These are phyloP conservation scores for Crematogaster levior DNA, from an alignment of 2,888 invertebrate genomes.

Conservation along the genomic window DNA sequence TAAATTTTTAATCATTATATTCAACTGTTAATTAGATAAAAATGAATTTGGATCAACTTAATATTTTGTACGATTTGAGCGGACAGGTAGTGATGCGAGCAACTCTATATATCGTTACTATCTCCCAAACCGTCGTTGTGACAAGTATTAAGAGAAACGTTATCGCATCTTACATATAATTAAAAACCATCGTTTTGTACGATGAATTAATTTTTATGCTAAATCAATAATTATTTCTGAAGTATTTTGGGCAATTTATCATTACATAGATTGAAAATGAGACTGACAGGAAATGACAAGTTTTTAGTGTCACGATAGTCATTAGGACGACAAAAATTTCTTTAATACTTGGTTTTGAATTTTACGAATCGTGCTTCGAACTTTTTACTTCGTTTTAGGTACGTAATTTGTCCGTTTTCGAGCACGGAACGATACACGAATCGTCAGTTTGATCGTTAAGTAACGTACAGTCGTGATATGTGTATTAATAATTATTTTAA, in stretches of 20 bases:
- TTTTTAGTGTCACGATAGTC: background rate
- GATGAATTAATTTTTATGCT: background rate
- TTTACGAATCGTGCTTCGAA: background rate
- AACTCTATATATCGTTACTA: background rate
- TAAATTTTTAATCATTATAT: too few species aligned
- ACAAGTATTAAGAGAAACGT: background rate
- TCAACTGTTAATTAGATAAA: too few species aligned
- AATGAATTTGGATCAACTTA: too few species aligned
- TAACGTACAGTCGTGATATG: background rate
- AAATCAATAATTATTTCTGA: background rate
- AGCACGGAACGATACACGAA: background rate
- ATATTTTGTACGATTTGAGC: too few species aligned
- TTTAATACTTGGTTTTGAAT: background rate
- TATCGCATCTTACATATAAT: background rate
- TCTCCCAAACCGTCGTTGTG: background rate
- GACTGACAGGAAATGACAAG: background rate
- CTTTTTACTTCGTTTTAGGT: background rate
- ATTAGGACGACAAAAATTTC: background rate
- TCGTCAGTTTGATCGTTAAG: background rate
- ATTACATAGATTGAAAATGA: background rate
- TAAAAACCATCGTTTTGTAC: background rate
- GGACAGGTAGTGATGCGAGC: background rate
- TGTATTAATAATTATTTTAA: background rate
- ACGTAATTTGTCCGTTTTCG: background rate
- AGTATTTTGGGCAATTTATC: background rate